Evolutionary conservation across 2,113 vertebrate genomes (phyloP), one percentile per base, ranked within the genome.

Genomic region (Eonycteris spelaea): DNA sequence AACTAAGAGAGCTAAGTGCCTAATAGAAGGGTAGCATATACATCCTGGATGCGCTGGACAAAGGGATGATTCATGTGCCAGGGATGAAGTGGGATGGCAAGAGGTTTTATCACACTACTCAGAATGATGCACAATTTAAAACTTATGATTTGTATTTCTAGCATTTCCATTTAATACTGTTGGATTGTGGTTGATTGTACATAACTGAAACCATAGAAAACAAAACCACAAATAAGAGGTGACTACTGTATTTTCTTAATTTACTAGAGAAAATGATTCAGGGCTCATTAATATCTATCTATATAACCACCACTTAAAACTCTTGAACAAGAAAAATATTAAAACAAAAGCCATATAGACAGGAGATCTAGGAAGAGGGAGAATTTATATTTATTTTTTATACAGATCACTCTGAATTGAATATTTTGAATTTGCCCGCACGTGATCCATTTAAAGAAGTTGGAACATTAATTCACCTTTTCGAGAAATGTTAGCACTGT

Each of bases 271-370:
- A 61, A 38, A 79, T 14, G 90, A 68, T 86, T 70, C 8, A 61
- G n/a, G 3, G 35, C 5, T 74, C 18, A 71, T 83, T 92, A 73
- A 30, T 87, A 90, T 57, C 10, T 74, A 48, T 90, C 45, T 90
- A 21, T 90, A 82, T 83, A 94, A 73, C 68, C 22, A 90, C 21
- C 21, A 65, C 19, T 95, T 95, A 74, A 48, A 89, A 89, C 26
- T 24, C 55, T 22, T 51, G 53, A 88, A 82, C 2, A 83, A 89
- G 55, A 93, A 94, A 91, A 94, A 89, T 74, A 94, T 22, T 30
- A 92, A 57, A 75, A 84, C 26, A 75, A 87, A 93, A 82, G 35
- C 7, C 26, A 78, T 63, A 45, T 78, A 33, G 38, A 77, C 22
- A 90, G 7, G 40, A 63, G 2, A 74, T 35, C 15, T 73, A 12